Evolutionary conservation across 1,140 invertebrate genomes (phyloP), one percentile per base, ranked within the genome.

Genomic region (Tetramorium simillimum): DNA sequence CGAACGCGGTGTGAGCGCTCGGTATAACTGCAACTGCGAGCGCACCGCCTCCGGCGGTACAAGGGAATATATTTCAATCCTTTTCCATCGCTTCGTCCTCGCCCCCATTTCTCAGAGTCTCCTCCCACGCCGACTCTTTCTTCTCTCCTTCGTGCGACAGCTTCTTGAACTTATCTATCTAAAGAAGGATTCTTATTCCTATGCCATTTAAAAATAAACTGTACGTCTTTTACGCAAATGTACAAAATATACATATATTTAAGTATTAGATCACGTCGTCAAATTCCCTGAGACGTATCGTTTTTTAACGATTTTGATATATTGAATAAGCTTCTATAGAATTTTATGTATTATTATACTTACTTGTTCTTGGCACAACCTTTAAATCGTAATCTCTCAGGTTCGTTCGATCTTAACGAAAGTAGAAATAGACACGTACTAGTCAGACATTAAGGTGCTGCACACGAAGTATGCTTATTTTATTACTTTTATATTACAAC

Each of bases 11-110:
- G 78, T 73, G 70, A 60, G 37, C 24, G 51, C 40, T 40, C 80
- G 67, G n/a, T 84, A 43, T 70, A 73, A 28, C 69, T 84, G 80
- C 69, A 84, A 84, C 40, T 82, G 69, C 40, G 37, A 73, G 69
- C 12, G 63, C 53, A 16, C 37, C 21, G 67, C 65, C 67, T 72
- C 40, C 51, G 53, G 53, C 40, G 18, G 53, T 58, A 84, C 80
- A 56, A 46, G 18, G 18, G 24, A 84, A 84, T 73, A 84, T 84
- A 84, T 84, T 73, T 84, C 80, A 84, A 84, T 84, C 53, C 80
- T 84, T 58, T 84, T 75, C 80, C 69, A 84, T 84, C 69, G 69
- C 67, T 72, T 60, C 53, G 69, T 73, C 40, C 69, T 73, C 53
- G 24, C 14, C 14, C 56, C 21, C 51, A 16, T 73, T 73, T 18